Percentiles rank a stretch among this genome's conserved stretches.
Conservation (phyloP, 2,797 vertebrate genomes). For the Enteromius trimaculatus region DNA sequence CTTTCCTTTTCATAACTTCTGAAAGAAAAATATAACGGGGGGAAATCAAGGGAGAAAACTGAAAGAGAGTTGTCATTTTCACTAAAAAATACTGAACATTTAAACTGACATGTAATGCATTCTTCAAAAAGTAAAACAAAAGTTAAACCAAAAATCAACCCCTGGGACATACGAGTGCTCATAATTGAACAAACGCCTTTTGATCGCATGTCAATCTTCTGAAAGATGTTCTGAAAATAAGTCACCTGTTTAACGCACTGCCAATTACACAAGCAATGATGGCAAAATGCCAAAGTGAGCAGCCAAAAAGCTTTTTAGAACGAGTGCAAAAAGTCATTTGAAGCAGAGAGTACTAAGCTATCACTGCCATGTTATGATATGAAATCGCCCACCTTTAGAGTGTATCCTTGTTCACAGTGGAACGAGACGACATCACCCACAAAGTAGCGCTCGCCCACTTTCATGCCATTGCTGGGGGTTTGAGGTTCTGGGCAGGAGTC, state of each 20-base stretch:
- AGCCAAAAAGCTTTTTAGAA: background rate
- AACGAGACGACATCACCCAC: slow-evolving; percentile 96
- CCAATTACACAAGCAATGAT: background rate
- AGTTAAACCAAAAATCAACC: background rate
- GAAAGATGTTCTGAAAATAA: background rate
- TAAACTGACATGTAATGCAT: background rate
- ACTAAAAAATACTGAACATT: background rate
- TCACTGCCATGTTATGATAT: background rate
- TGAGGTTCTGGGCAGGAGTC: slow-evolving; percentile 96
- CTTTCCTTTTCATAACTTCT: background rate
- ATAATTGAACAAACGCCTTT: background rate
- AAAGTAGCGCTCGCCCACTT: slow-evolving; percentile 91
- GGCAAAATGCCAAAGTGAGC: background rate
- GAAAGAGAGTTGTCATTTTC: background rate
- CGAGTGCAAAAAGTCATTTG: background rate
- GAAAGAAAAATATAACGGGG: background rate
- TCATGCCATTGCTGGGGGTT: slow-evolving; percentile 89
- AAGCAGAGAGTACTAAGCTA: background rate
- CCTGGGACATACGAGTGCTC: background rate
- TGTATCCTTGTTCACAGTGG: slow-evolving; percentile 93
- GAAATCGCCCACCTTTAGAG: slow-evolving; percentile 79
- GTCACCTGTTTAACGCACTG: slow-evolving; percentile 7
- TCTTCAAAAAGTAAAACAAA: background rate
- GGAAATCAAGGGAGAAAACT: background rate
- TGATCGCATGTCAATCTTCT: background rate